Conservation (phyloP, 2,888 invertebrate species). For the Thymelicus acteon region DNA sequence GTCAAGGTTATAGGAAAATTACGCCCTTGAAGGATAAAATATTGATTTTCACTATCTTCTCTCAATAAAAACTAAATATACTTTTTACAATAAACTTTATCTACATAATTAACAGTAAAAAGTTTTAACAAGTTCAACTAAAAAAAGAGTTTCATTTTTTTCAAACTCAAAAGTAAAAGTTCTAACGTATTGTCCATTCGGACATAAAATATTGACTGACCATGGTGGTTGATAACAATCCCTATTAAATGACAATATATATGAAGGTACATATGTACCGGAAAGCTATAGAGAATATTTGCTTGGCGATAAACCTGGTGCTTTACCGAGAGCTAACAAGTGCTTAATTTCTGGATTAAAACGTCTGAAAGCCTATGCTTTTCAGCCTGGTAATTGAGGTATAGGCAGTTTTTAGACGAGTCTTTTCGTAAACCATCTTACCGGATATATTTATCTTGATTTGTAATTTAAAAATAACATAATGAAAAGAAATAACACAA, state of each 20-base stretch:
- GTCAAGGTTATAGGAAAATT: constrained; percentile 14
- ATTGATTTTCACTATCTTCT: constrained; percentile 28
- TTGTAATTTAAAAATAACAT: too few relatives aligned
- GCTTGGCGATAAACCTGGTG: constrained; percentile 47
- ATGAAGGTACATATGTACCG: constrained; percentile 47
- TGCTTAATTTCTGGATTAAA: not conserved
- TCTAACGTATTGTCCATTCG: constrained; percentile 49
- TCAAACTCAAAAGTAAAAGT: constrained; percentile 21
- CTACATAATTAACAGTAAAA: too few relatives aligned
- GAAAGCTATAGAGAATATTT: constrained; percentile 58
- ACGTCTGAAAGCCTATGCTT: too few relatives aligned
- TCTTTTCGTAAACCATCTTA: too few relatives aligned
- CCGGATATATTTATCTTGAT: too few relatives aligned
- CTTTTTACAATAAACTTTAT: not conserved
- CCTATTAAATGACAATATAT: constrained; percentile 55
- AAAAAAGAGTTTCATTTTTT: not conserved
- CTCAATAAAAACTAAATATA: not conserved
- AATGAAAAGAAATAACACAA: too few relatives aligned
- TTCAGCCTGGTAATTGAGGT: too few relatives aligned
- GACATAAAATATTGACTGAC: constrained; percentile 64
- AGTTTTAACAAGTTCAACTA: not conserved
- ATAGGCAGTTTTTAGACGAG: too few relatives aligned
- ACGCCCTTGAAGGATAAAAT: constrained; percentile 24
- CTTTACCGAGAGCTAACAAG: constrained; percentile 47
- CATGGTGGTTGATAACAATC: constrained; percentile 62